Evolutionary conservation across 2,113 vertebrate species (phyloP).

Genomic region (Equus przewalskii): DNA sequence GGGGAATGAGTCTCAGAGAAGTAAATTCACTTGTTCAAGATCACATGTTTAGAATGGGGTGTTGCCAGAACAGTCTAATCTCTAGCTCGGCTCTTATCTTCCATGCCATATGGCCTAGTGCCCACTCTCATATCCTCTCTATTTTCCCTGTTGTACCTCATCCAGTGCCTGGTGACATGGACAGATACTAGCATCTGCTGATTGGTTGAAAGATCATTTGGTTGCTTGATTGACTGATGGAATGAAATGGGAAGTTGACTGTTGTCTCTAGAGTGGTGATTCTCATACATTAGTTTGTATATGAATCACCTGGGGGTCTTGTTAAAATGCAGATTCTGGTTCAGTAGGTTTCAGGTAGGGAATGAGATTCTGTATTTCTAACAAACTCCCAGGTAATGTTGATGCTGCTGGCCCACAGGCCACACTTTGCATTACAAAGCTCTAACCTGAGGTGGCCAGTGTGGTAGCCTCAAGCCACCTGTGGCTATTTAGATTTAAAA

Average conservation of each 20-base stretch:
- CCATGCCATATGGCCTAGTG: rapidly evolving
- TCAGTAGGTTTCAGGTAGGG: not conserved
- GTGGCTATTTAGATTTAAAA: not conserved
- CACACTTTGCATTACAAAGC: not conserved
- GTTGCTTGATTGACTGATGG: not conserved
- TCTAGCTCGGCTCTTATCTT: not conserved
- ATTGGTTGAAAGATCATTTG: not conserved
- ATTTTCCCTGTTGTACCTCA: not conserved
- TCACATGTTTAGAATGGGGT: not conserved
- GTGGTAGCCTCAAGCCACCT: not conserved
- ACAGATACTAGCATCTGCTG: not conserved
- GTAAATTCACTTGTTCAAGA: not conserved
- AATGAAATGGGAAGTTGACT: not conserved
- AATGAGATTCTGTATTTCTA: not conserved
- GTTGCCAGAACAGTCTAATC: not conserved
- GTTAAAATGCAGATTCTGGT: not conserved
- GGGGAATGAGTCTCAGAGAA: not conserved
- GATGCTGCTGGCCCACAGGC: no score
- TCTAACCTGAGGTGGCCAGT: not conserved
- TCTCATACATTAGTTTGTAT: not conserved
- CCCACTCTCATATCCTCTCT: no score
- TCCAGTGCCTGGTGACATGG: no score
- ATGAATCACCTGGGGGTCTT: not conserved
- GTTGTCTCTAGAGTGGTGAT: not conserved
- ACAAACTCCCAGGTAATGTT: not conserved